phyloP scores from a whole-genome alignment of 2,113 vertebrate species.

The Otolemur garnettii region DNA sequence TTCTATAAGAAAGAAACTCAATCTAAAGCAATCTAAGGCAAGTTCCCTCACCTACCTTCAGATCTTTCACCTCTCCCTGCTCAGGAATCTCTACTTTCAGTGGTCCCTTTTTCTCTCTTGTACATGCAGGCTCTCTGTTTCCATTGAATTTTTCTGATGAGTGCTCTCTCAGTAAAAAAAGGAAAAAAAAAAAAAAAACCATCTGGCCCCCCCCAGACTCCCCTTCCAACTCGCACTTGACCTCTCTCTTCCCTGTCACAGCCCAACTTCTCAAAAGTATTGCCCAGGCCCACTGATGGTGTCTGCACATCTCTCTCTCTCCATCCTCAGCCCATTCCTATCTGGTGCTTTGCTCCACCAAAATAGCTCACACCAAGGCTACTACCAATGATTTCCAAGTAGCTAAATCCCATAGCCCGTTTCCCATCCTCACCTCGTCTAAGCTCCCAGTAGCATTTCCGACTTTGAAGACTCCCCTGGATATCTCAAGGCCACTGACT shows the following conservation, averaged over 20 bases:
- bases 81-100: not conserved
- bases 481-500: not conserved
- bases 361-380: not conserved
- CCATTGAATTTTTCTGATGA: not conserved
- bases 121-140: not conserved
- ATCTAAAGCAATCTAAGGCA: not conserved
- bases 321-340: not conserved
- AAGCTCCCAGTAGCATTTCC: not conserved
- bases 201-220: fast-evolving
- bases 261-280: not conserved
- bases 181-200: not conserved
- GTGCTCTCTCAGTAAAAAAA: not conserved
- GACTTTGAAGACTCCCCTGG: not conserved
- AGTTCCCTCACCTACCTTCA: not conserved
- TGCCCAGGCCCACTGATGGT: not conserved
- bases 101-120: not conserved
- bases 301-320: not conserved
- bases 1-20: not conserved
- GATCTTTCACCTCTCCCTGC: not conserved
- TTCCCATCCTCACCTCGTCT: not conserved
- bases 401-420: not conserved
- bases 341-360: not conserved
- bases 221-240: not conserved
- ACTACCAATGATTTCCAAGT: not conserved
- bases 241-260: not conserved